Evolutionary conservation across 1,140 invertebrate species (phyloP).

Genomic region (Olivierus martensii): DNA sequence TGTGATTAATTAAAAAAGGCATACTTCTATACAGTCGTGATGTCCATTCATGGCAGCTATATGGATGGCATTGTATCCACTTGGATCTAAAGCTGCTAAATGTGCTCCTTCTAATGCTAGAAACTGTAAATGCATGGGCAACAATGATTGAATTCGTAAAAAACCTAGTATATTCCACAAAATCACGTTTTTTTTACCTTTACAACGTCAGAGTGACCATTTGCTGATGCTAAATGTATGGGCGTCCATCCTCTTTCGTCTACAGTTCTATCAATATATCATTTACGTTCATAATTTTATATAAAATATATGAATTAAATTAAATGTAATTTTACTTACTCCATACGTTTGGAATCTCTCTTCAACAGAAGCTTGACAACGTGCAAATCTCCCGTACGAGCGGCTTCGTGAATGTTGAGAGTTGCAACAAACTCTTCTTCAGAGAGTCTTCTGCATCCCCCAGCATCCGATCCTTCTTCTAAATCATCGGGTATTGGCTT

Average conservation of each 20-base stretch:
- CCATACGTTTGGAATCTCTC: constrained; percentile 19
- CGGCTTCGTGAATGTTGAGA: constrained; percentile 19
- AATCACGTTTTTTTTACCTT: too few relatives aligned
- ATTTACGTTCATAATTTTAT: background rate
- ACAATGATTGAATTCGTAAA: too few relatives aligned
- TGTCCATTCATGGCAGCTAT: constrained; percentile 32
- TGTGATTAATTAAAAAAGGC: too few relatives aligned
- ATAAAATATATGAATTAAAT: background rate
- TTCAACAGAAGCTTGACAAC: constrained; percentile 17
- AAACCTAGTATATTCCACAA: too few relatives aligned
- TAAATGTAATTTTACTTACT: constrained; percentile 14
- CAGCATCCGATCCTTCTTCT: background rate
- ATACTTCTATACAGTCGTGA: constrained; percentile 23
- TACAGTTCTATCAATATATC: constrained; percentile 39
- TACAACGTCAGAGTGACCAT: constrained; percentile 60
- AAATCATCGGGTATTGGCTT: too few relatives aligned
- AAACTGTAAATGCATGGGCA: constrained; percentile 11
- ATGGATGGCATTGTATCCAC: constrained; percentile 31
- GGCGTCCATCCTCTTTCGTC: constrained; percentile 64
- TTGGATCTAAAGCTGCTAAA: constrained; percentile 21
- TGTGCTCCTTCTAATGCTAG: constrained; percentile 18
- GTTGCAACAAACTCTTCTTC: constrained; percentile 18
- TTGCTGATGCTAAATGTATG: constrained; percentile 85
- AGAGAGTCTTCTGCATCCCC: constrained; percentile 9
- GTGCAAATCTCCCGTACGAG: constrained; percentile 17